phyloP scores from a whole-genome alignment of 2,888 invertebrate species.

The Girardia tigrina region DNA sequence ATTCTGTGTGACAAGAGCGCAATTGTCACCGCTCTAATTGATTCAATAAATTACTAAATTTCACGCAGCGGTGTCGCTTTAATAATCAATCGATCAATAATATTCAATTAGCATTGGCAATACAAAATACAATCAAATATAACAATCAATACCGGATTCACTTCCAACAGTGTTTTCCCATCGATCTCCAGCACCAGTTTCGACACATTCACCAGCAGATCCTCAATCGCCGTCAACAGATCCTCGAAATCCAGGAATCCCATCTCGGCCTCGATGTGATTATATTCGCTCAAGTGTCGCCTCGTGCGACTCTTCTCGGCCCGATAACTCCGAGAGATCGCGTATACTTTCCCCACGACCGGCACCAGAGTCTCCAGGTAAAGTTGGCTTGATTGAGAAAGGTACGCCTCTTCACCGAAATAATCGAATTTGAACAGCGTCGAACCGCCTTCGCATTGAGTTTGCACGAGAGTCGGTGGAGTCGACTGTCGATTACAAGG shows the following conservation, averaged over 20 bases:
- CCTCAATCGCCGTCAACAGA: constrained; percentile 71
- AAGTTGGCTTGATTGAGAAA: constrained; percentile 93
- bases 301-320: constrained; percentile 91
- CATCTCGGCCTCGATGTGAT: constrained; percentile 89
- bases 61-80: no score
- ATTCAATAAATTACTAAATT: no score
- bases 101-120: no score
- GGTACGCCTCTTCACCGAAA: constrained; percentile 63
- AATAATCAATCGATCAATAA: no score
- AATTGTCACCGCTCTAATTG: no score
- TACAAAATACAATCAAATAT: no score
- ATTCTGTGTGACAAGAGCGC: no score
- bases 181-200: constrained; percentile 76
- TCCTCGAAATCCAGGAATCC: constrained; percentile 84
- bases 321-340: constrained; percentile 89
- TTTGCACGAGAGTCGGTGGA: constrained; percentile 92
- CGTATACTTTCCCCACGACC: constrained; percentile 74
- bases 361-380: constrained; percentile 82
- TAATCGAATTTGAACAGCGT: constrained; percentile 70
- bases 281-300: constrained; percentile 90
- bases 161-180: constrained; percentile 67
- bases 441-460: constrained; percentile 95
- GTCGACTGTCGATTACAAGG: no score
- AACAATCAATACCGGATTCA: no score
- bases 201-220: constrained; percentile 82